Conservation (phyloP, 2,113 vertebrate genomes). For the Pluvialis apricaria region DNA sequence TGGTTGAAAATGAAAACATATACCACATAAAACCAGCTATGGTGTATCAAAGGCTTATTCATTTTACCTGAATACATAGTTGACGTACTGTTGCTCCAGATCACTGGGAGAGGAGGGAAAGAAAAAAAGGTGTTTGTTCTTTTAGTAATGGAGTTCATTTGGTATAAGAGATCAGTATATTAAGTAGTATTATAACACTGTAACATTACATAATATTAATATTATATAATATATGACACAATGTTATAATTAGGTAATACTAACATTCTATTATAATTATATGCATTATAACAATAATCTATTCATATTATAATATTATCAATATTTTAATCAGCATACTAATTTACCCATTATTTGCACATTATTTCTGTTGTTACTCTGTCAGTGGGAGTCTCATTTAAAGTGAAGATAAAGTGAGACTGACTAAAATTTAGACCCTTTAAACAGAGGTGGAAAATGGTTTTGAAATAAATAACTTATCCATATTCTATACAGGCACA, state of each 20-base stretch:
- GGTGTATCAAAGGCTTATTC: background rate
- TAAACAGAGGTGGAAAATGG: background rate
- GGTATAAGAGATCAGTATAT: background rate
- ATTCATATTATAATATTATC: background rate
- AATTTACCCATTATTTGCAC: background rate
- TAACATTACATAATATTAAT: background rate
- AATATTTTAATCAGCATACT: background rate
- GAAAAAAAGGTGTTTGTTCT: background rate
- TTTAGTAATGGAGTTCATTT: background rate
- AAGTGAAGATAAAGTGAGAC: background rate
- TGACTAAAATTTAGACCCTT: background rate
- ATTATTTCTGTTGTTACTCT: background rate
- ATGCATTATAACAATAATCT: background rate
- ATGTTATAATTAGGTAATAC: background rate
- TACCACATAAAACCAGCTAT: background rate
- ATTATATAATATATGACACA: background rate
- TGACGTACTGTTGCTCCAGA: conserved; percentile 91
- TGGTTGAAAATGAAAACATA: background rate
- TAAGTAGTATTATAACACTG: background rate
- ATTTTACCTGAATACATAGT: conserved; percentile 93
- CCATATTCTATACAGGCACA: background rate
- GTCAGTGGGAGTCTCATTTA: background rate
- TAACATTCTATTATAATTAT: background rate
- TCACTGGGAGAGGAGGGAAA: conserved; percentile 74
- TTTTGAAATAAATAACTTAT: background rate